Evolutionary conservation across 1,140 invertebrate genomes (phyloP).

Genomic region (Globodera ellingtonae): DNA sequence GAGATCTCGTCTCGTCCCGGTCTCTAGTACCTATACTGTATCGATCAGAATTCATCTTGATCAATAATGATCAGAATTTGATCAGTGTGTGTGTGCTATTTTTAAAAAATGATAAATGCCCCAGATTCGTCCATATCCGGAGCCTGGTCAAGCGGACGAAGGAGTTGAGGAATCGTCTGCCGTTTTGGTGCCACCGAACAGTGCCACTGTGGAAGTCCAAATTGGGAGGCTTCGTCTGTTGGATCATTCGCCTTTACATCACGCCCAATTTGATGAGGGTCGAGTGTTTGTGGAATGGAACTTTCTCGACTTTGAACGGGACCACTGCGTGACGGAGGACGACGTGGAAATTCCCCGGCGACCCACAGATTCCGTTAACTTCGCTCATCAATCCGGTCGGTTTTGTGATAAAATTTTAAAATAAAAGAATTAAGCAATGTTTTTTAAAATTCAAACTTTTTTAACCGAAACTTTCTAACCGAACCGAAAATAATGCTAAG

Average conservation of each 20-base stretch:
- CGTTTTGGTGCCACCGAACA: constrained; percentile 17
- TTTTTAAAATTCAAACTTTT: too few relatives aligned
- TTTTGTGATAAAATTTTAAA: neutral
- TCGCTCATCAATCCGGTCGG: constrained; percentile 46
- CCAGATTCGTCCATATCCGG: neutral
- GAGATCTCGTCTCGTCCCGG: too few relatives aligned
- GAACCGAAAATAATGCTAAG: too few relatives aligned
- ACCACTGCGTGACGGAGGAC: constrained; percentile 48
- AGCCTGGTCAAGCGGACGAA: neutral
- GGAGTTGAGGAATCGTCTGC: constrained; percentile 5
- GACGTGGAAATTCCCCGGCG: constrained; percentile 39
- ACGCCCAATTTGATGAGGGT: constrained; percentile 33
- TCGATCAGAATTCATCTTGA: too few relatives aligned
- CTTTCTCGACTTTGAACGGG: constrained; percentile 50
- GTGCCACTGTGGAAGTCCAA: constrained; percentile 35
- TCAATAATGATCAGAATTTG: too few relatives aligned
- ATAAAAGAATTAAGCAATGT: too few relatives aligned
- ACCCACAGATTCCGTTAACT: constrained; percentile 33
- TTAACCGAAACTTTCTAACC: too few relatives aligned
- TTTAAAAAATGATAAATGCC: neutral
- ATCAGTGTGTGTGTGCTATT: too few relatives aligned
- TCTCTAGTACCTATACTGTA: neutral
- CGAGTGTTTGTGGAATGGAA: constrained; percentile 58
- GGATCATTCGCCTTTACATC: constrained; percentile 45
- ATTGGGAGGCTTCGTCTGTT: constrained; percentile 36